phyloP scores from a whole-genome alignment of 2,797 vertebrate species.

The Argya squamiceps region DNA sequence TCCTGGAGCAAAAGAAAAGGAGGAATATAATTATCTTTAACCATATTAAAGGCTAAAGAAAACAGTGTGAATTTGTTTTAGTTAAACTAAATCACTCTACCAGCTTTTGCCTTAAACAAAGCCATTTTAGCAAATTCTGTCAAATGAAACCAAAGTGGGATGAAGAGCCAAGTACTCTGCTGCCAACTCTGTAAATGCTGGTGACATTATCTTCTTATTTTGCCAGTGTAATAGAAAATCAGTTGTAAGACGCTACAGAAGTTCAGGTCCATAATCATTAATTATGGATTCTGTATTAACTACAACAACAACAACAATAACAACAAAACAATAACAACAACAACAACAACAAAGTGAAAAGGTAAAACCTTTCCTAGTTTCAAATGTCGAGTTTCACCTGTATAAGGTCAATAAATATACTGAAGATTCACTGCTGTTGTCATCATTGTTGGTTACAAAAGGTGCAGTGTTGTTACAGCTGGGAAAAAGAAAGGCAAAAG shows the following conservation, averaged over 20 bases:
- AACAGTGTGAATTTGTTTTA: conserved; percentile 9
- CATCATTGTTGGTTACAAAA: neutral
- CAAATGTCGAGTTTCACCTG: conserved; percentile 65
- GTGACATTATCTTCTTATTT: conserved; percentile 66
- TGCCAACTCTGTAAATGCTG: conserved; percentile 68
- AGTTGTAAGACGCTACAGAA: conserved; percentile 65
- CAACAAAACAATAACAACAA: conserved; percentile 47
- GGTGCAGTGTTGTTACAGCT: neutral
- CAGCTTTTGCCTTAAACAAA: conserved; percentile 45
- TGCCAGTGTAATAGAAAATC: conserved; percentile 73
- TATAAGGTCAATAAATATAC: conserved; percentile 12
- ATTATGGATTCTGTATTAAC: conserved; percentile 71
- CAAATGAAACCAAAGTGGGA: conserved; percentile 57
- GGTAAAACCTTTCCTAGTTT: conserved; percentile 54
- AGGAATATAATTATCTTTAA: neutral
- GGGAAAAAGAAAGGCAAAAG: neutral
- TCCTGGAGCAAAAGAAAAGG: neutral
- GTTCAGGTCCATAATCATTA: conserved; percentile 72
- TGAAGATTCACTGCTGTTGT: conserved; percentile 27
- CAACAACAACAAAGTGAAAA: conserved; percentile 30
- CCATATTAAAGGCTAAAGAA: neutral
- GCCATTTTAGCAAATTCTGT: conserved; percentile 62
- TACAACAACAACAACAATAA: conserved; percentile 61
- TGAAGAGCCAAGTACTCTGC: conserved; percentile 63
- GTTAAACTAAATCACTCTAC: conserved; percentile 2